phyloP scores from a whole-genome alignment of 2,113 vertebrate genomes.

The Megaleporinus macrocephalus region DNA sequence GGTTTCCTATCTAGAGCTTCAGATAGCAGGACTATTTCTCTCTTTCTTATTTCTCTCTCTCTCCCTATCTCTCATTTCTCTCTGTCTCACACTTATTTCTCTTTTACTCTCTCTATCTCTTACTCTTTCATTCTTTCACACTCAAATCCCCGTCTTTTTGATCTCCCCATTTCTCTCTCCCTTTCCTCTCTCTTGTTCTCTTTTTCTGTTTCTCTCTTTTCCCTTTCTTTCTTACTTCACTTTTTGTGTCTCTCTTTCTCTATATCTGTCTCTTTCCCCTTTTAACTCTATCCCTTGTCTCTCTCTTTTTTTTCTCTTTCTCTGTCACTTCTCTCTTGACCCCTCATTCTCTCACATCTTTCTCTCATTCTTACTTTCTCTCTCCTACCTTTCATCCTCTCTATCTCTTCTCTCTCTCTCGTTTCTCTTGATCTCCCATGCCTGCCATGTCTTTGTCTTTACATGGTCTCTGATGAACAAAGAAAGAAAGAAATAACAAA shows the following conservation, averaged over 20 bases:
- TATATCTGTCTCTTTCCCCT: background rate
- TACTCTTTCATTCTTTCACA: too few species aligned
- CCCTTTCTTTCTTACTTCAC: background rate
- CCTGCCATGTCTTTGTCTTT: background rate
- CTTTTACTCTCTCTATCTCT: background rate
- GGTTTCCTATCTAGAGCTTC: slow-evolving; percentile 58
- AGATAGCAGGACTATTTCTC: slow-evolving; percentile 33
- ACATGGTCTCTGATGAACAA: background rate
- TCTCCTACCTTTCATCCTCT: background rate
- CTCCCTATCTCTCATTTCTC: background rate
- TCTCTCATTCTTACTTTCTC: background rate
- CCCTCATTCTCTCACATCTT: background rate
- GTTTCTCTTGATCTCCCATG: background rate
- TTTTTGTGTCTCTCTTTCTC: background rate
- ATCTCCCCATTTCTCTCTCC: background rate
- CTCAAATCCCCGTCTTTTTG: too few species aligned
- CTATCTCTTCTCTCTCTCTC: background rate
- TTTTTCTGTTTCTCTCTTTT: slow-evolving; percentile 5
- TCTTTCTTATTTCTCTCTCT: background rate
- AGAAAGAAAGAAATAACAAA: slow-evolving; percentile 12
- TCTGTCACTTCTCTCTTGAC: background rate
- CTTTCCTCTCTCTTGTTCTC: background rate
- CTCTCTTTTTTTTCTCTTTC: background rate
- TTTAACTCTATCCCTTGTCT: background rate
- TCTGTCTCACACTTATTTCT: background rate